Percentiles rank a stretch among this genome's conserved stretches.
Evolutionary conservation across 2,113 vertebrate genomes (phyloP).

Genomic region (Oncorhynchus nerka): DNA sequence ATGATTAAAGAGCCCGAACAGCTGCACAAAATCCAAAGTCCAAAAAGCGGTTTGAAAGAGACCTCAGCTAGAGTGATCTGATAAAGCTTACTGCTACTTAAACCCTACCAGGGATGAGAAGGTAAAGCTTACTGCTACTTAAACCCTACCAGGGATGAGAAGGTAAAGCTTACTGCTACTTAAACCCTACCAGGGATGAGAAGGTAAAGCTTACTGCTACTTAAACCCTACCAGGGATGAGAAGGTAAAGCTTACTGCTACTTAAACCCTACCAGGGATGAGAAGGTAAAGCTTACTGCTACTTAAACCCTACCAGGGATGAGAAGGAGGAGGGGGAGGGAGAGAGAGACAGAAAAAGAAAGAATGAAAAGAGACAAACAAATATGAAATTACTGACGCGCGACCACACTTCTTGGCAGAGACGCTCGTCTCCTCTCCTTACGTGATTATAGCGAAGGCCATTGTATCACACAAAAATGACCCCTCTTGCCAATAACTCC

Average conservation of each 20-base stretch:
- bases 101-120: constrained; percentile 56
- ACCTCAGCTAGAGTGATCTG: constrained; percentile 79
- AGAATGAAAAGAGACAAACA: constrained; percentile 48
- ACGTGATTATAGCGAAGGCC: constrained; percentile 51
- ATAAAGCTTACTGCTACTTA: constrained; percentile 78
- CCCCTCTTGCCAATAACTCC: constrained; percentile 70
- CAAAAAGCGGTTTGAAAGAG: constrained; percentile 82
- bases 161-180: constrained; percentile 72
- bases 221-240: constrained; percentile 62
- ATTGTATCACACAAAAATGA: constrained; percentile 67
- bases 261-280: constrained; percentile 65
- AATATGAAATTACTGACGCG: constrained; percentile 75
- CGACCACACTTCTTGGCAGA: constrained; percentile 73
- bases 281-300: constrained; percentile 70
- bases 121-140: too few species aligned
- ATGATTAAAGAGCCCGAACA: constrained; percentile 94
- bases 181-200: constrained; percentile 60
- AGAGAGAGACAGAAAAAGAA: constrained; percentile 2
- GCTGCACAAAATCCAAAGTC: constrained; percentile 92
- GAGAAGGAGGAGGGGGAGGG: constrained; percentile 15
- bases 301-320: constrained; percentile 67
- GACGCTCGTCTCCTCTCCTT: constrained; percentile 40
- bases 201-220: constrained; percentile 70
- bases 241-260: constrained; percentile 66
- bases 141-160: constrained; percentile 57